Base-by-base conservation (phyloP, 2,113 vertebrate genomes). In the Mungos mungo region DNA sequence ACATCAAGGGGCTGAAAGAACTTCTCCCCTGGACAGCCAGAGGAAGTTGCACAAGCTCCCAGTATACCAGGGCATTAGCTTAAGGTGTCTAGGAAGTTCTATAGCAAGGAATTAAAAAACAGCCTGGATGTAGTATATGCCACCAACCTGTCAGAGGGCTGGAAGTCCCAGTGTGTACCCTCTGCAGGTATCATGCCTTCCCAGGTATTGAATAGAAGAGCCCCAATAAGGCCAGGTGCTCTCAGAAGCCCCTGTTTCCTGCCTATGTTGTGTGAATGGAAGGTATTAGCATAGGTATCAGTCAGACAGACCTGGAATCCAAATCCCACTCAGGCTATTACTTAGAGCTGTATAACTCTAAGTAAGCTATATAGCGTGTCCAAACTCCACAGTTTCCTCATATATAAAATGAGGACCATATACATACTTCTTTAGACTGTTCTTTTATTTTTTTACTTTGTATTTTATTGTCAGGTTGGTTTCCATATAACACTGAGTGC, bases 91-190 rank as follows among this genome's bases (percentile, higher is more conserved):
- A n/a, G 18, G 11, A 41, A 33, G 12, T 31, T 72, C 27, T 54
- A 27, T 8, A 13, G 23, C n/a, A 35, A 35, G 27, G 23, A 92
- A 5, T 13, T 2, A n/a, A 10, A 79, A 52, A 25, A 5, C 15
- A 83, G 5, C 19, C 21, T 19, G 14, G 27, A 47, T 13, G 31
- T 47, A 25, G 1, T n/a, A 0, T 60, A 21, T 1, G 18, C 29
- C 25, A 6, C 15, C 16, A 18, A 69, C 15, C 5, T 1, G 18
- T 47, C 16, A 29, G 27, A 29, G 12, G 15, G 1, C 9, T 1
- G 9, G 21, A 23, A 41, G 47, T 8, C 54, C 11, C 14, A 38
- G 4, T 25, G 4, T 63, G 1, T 16, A 0, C 38, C 23, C 27
- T 11, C 8, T 76, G 21, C 4, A 25, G 23, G 14, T 69, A 2